A percentile compares a stretch with the other conserved stretches of the same genome.
Evolutionary conservation across 2,797 vertebrate genomes (phyloP).

Genomic region (Enteromius argenteus): DNA sequence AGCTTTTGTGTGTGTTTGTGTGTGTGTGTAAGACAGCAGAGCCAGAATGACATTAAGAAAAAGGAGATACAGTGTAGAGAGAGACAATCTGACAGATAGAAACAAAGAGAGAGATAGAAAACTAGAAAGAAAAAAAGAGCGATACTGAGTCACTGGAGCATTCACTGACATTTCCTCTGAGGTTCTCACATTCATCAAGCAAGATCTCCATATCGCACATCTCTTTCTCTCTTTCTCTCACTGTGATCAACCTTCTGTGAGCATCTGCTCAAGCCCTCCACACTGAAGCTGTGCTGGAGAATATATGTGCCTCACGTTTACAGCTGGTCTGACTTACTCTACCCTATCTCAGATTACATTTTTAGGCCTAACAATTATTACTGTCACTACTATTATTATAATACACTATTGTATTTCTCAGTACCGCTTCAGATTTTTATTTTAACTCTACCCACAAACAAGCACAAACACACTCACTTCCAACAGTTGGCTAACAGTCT

Average conservation of each 20-base stretch:
- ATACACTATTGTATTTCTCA: not conserved
- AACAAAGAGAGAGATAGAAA: slow-evolving; percentile 28
- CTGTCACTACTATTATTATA: too few relatives aligned
- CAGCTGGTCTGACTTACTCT: slow-evolving; percentile 53
- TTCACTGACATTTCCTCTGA: slow-evolving; percentile 17
- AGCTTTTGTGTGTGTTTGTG: not conserved
- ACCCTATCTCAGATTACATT: slow-evolving; percentile 40
- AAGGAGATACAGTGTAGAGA: slow-evolving; percentile 9
- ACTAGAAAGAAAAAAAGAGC: slow-evolving; percentile 17
- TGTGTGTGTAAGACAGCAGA: slow-evolving; percentile 16
- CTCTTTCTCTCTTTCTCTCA: slow-evolving; percentile 6
- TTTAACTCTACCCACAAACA: slow-evolving; percentile 15
- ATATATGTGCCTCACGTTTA: slow-evolving; percentile 43
- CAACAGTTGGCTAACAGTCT: not conserved
- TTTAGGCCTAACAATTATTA: slow-evolving; percentile 35
- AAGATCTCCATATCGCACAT: slow-evolving; percentile 29
- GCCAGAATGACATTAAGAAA: slow-evolving; percentile 16
- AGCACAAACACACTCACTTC: slow-evolving; percentile 8
- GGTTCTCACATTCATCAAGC: slow-evolving; percentile 46
- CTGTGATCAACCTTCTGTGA: slow-evolving; percentile 46
- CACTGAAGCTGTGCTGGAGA: slow-evolving; percentile 30
- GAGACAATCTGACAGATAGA: slow-evolving; percentile 36
- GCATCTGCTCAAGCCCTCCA: slow-evolving; percentile 38
- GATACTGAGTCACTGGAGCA: slow-evolving; percentile 33
- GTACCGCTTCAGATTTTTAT: not conserved